Conservation (phyloP, 1,140 invertebrate species). For the Frieseomelitta varia region DNA sequence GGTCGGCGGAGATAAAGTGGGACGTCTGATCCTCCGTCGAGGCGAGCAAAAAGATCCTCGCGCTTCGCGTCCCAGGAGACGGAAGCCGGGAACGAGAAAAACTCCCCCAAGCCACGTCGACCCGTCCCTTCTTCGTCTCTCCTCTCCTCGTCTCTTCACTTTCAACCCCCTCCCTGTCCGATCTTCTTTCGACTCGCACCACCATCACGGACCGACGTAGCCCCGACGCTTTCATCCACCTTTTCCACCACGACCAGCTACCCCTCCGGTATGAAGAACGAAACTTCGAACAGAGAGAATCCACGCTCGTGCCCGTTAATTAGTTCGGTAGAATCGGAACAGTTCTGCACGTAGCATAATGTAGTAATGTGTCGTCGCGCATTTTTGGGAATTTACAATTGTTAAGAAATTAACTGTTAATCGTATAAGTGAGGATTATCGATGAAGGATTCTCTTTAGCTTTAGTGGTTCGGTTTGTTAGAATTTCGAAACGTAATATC, state of each 20-base stretch:
- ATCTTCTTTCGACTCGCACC: constrained; percentile 59
- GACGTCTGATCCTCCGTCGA: constrained; percentile 77
- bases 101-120: constrained; percentile 75
- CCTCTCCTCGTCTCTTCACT: neutral
- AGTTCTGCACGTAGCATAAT: too few relatives aligned
- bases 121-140: neutral
- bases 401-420: neutral
- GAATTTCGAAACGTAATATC: too few relatives aligned
- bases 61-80: constrained; percentile 79
- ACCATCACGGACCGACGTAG: constrained; percentile 61
- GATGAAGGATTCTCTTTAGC: too few relatives aligned
- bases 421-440: too few relatives aligned
- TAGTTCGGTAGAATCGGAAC: constrained; percentile 40
- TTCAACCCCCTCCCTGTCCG: constrained; percentile 29
- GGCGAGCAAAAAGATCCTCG: constrained; percentile 78
- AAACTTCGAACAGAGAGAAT: constrained; percentile 76
- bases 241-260: constrained; percentile 69
- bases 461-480: too few relatives aligned
- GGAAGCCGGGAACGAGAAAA: constrained; percentile 80
- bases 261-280: constrained; percentile 64
- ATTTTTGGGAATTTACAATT: neutral
- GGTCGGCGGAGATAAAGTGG: constrained; percentile 78
- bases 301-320: constrained; percentile 65
- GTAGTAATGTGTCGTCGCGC: too few relatives aligned
- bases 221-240: constrained; percentile 74